phyloP scores from a whole-genome alignment of 2,888 invertebrate genomes.

The Criorhina ranunculi region DNA sequence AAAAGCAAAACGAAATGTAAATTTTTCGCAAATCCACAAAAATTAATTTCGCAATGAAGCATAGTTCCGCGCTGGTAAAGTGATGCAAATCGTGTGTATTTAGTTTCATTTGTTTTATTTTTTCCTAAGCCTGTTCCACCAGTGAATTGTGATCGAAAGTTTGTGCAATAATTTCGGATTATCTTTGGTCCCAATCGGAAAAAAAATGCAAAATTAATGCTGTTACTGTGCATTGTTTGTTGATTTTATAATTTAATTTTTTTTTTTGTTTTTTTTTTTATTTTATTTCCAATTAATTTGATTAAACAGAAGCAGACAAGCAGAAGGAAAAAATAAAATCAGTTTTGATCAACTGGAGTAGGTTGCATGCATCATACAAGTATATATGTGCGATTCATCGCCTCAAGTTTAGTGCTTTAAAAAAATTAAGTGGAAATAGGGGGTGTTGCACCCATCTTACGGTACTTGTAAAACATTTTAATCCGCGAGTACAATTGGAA shows the following conservation, averaged over 20 bases:
- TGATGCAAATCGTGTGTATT: slow-evolving; percentile 55
- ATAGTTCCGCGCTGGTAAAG: slow-evolving; percentile 35
- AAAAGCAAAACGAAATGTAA: slow-evolving; percentile 55
- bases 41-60: slow-evolving; percentile 43
- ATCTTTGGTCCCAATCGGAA: slow-evolving; percentile 33
- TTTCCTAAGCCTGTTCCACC: slow-evolving; percentile 10
- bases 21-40: slow-evolving; percentile 52
- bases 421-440: slow-evolving; percentile 35
- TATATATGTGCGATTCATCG: slow-evolving; percentile 30
- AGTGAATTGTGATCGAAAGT: slow-evolving; percentile 46
- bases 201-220: slow-evolving; percentile 47
- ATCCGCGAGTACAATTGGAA: slow-evolving; percentile 30
- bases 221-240: slow-evolving; percentile 27
- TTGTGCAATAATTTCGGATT: slow-evolving; percentile 70
- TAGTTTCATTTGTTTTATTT: slow-evolving; percentile 24
- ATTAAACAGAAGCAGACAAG: slow-evolving; percentile 19
- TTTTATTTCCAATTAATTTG: slow-evolving; percentile 32
- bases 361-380: slow-evolving; percentile 5
- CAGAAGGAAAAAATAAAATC: background rate
- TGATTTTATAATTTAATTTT: slow-evolving; percentile 23
- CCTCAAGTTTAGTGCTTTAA: slow-evolving; percentile 25
- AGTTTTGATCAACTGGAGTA: slow-evolving; percentile 19
- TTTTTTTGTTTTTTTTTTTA: slow-evolving; percentile 9
- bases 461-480: slow-evolving; percentile 13
- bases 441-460: slow-evolving; percentile 54